Conservation (phyloP, 2,797 vertebrate genomes). For the Rallus crepitans region DNA sequence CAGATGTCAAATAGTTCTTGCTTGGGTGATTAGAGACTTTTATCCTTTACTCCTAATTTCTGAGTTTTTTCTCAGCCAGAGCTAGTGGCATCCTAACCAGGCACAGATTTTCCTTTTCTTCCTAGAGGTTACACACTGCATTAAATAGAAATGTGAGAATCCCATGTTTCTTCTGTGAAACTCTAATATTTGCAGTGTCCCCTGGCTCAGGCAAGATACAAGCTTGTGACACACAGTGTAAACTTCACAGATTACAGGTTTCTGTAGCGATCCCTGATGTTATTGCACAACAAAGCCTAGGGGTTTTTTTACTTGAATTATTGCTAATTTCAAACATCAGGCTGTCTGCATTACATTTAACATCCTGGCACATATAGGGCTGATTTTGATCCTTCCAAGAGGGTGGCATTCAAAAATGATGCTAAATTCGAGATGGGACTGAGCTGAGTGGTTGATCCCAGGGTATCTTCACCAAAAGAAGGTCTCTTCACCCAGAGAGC, state of each 20-base stretch:
- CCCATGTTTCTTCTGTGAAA: not conserved
- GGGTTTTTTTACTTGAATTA: not conserved
- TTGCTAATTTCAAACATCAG: not conserved
- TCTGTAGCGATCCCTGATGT: not conserved
- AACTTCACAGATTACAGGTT: not conserved
- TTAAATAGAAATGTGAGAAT: not conserved
- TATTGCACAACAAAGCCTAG: not conserved
- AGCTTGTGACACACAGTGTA: not conserved
- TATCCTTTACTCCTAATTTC: not conserved
- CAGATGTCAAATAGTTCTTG: not conserved
- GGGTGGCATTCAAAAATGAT: not conserved
- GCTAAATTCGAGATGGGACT: not conserved
- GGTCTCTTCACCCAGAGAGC: not conserved
- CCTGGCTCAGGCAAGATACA: not conserved
- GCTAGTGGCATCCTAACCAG: fast-evolving
- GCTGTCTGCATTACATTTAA: not conserved
- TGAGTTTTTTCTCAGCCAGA: not conserved
- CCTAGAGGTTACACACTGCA: not conserved
- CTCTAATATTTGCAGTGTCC: not conserved
- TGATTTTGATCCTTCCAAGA: not conserved
- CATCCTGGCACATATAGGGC: not conserved
- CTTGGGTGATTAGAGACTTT: not conserved
- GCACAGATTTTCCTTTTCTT: not conserved
- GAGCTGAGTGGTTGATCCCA: not conserved
- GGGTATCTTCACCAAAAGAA: not conserved